Evolutionary conservation across 2,888 invertebrate species (phyloP).

Genomic region (Drosophila sordidula): DNA sequence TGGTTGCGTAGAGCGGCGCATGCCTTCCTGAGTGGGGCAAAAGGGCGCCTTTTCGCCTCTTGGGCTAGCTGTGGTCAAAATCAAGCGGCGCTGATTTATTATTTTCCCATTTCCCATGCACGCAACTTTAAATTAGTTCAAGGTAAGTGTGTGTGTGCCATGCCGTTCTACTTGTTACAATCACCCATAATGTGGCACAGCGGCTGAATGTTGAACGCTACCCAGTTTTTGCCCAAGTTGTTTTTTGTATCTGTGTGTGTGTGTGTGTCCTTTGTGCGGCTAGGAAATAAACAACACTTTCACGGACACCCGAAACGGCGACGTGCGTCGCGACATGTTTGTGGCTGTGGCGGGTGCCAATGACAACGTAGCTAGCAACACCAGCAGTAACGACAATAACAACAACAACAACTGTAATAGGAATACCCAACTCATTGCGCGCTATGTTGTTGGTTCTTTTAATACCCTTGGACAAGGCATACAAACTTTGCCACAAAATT

Average conservation of each 20-base stretch:
- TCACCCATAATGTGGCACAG: conserved; percentile 4
- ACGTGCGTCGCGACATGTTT: conserved; percentile 68
- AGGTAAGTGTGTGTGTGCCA: conserved; percentile 2
- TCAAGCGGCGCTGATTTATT: conserved; percentile 48
- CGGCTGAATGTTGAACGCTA: conserved; percentile 37
- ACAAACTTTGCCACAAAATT: too few relatives aligned
- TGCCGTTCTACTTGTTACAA: conserved; percentile 6
- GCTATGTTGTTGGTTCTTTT: conserved; percentile 30
- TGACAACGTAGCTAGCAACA: conserved; percentile 24
- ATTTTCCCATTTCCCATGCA: conserved; percentile 16
- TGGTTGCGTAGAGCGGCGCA: background rate
- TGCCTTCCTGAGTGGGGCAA: background rate
- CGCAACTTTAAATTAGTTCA: conserved; percentile 45
- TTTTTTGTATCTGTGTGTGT: conserved; percentile 10
- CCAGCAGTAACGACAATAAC: conserved; percentile 9
- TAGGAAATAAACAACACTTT: conserved; percentile 67
- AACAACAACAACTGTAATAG: background rate
- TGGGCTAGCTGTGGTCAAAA: conserved; percentile 13
- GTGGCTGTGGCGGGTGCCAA: conserved; percentile 65
- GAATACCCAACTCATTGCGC: conserved; percentile 23
- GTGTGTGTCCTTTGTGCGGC: conserved; percentile 39
- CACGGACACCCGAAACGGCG: conserved; percentile 59
- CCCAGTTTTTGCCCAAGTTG: conserved; percentile 35
- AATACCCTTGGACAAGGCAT: background rate
- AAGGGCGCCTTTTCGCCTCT: background rate